Conservation (phyloP, 2,888 invertebrate genomes). For the Erynnis tages region DNA sequence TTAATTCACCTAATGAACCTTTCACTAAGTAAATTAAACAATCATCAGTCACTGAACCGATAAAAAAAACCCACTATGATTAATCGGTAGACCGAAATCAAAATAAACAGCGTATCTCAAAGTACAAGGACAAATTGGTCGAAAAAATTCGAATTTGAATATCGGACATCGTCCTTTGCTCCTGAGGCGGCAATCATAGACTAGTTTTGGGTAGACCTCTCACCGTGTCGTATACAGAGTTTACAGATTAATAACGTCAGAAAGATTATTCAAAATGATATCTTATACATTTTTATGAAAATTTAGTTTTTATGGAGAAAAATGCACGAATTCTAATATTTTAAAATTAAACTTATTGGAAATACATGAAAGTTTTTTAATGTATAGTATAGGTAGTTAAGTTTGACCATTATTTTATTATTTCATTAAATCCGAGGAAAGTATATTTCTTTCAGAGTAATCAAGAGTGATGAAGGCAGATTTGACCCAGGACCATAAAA, state of each 20-base stretch:
- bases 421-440: too few relatives aligned
- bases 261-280: not conserved
- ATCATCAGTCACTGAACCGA: slow-evolving; percentile 12
- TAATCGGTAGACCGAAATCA: slow-evolving; percentile 10
- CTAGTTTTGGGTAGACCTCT: not conserved
- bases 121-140: slow-evolving; percentile 21
- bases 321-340: too few relatives aligned
- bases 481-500: too few relatives aligned
- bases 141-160: slow-evolving; percentile 17
- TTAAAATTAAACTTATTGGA: too few relatives aligned
- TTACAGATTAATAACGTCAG: not conserved
- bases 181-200: not conserved
- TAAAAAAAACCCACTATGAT: slow-evolving; percentile 14
- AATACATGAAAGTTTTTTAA: too few relatives aligned
- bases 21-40: slow-evolving; percentile 12
- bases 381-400: too few relatives aligned
- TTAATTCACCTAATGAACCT: not conserved
- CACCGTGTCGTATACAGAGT: not conserved
- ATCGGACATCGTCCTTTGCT: slow-evolving; percentile 23
- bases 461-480: too few relatives aligned
- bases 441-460: too few relatives aligned
- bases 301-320: too few relatives aligned
- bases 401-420: too few relatives aligned
- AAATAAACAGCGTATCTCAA: slow-evolving; percentile 8
- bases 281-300: not conserved